phyloP scores from a whole-genome alignment of 2,797 vertebrate genomes.

The Rousettus madagascariensis region DNA sequence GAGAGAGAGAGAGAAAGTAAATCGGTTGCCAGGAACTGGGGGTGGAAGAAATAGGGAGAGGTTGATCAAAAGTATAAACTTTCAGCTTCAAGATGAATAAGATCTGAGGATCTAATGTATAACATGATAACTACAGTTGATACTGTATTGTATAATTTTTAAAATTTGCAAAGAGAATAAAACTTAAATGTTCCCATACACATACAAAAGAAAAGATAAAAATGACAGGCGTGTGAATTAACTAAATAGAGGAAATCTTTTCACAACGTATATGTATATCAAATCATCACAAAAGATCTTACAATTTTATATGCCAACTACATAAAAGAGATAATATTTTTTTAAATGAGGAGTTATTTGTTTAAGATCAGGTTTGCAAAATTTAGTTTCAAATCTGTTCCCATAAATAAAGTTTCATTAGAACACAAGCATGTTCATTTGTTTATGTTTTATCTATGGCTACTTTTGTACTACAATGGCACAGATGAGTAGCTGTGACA shows the following conservation, averaged over 20 bases:
- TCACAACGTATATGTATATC: not conserved
- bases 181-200: not conserved
- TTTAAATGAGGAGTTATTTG: not conserved
- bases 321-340: not conserved
- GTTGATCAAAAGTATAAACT: not conserved
- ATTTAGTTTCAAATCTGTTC: not conserved
- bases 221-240: not conserved
- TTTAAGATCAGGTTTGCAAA: not conserved
- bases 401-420: not conserved
- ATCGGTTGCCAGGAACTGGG: not conserved
- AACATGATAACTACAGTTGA: not conserved
- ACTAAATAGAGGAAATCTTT: not conserved
- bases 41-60: not conserved
- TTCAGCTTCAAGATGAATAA: not conserved
- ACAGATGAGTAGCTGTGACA: not conserved
- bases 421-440: not conserved
- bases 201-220: not conserved
- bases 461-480: not conserved
- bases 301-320: not conserved
- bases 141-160: not conserved
- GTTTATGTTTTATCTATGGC: not conserved
- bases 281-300: not conserved
- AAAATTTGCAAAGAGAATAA: not conserved
- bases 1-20: not conserved
- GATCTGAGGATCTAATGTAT: not conserved